Conservation (phyloP, 2,888 invertebrate species). For the Abscondita cerata region DNA sequence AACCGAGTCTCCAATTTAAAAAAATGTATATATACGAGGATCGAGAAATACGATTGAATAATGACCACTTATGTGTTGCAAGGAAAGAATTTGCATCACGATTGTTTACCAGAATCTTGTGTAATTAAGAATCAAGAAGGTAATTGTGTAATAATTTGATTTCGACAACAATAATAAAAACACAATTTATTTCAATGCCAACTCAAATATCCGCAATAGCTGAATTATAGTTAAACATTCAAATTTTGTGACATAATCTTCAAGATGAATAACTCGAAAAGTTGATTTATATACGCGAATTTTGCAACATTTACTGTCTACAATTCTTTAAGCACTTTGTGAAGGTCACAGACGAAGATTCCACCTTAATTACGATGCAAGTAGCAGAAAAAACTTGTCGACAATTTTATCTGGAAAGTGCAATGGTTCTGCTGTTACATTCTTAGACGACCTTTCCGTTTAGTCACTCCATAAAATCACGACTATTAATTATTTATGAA, state of each 20-base stretch:
- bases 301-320: constrained; percentile 4
- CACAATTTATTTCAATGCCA: constrained; percentile 2
- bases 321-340: constrained; percentile 2
- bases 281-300: not conserved
- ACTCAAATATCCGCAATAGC: not conserved
- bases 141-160: no score
- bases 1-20: no score
- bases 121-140: no score
- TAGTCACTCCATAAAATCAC: constrained; percentile 3
- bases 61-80: no score
- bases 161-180: not conserved
- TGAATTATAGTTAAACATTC: not conserved
- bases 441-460: constrained; percentile 23
- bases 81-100: no score
- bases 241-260: constrained; percentile 1
- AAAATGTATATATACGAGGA: no score
- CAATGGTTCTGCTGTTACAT: constrained; percentile 15
- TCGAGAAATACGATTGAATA: no score
- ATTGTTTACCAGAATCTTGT: no score
- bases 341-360: constrained; percentile 31
- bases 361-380: constrained; percentile 26
- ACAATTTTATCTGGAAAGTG: constrained; percentile 21
- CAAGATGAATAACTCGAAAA: not conserved
- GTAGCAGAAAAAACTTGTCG: constrained; percentile 26
- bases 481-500: constrained; percentile 14